Percentiles rank a stretch among this genome's conserved stretches.
Conservation (phyloP, 1,140 invertebrate species). For the Caenorhabditis elegans region WBcel235 BX284606.5:13217501-13218000, state of each 20-base stretch:
- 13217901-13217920: not conserved
- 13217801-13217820: constrained; percentile 39
- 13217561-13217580: not conserved
- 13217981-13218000: constrained; percentile 35
- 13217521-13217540: constrained; percentile 32
- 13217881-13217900: no score
- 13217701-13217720: not conserved
- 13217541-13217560: constrained; percentile 29
- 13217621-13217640: constrained; percentile 37
- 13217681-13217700: constrained; percentile 46
- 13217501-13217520: constrained; percentile 35
- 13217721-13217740: not conserved
- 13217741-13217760: constrained; percentile 44
- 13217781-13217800: constrained; percentile 44
- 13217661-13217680: constrained; percentile 41
- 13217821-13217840: not conserved
- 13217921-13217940: constrained; percentile 44
- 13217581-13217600: not conserved
- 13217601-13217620: constrained; percentile 41
- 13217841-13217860: constrained; percentile 29
- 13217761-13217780: constrained; percentile 37
- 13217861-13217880: constrained; percentile 27
- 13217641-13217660: constrained; percentile 43
- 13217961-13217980: constrained; percentile 45
- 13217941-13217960: constrained; percentile 36